A percentile compares a stretch with the other conserved stretches of the same genome.
Conservation (phyloP, 2,113 vertebrate species). For the Aphyosemion australe region DNA sequence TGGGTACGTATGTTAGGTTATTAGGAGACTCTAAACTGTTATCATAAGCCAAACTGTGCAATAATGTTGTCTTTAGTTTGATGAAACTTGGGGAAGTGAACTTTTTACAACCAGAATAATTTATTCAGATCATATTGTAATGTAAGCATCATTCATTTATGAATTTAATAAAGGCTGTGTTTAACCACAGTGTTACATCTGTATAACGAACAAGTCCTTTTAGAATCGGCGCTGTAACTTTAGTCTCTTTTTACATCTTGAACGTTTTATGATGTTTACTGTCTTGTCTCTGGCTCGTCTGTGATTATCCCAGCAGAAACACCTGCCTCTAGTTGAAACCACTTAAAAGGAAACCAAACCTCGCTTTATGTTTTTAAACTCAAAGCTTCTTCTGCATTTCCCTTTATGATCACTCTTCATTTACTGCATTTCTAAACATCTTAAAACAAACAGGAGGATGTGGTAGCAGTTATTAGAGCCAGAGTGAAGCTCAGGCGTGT, state of each 20-base stretch:
- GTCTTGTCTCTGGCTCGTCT: constrained; percentile 20
- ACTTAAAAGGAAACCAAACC: background rate
- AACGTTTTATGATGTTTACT: background rate
- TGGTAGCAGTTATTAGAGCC: background rate
- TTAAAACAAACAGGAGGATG: constrained; percentile 1
- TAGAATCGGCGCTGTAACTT: too few species aligned
- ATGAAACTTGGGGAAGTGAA: too few species aligned
- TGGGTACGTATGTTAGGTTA: too few species aligned
- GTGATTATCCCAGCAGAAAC: constrained; percentile 11
- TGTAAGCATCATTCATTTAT: too few species aligned
- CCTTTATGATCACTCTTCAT: constrained; percentile 19
- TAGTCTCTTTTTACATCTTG: background rate
- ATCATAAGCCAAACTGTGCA: too few species aligned
- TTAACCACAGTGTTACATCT: too few species aligned
- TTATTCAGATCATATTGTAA: too few species aligned
- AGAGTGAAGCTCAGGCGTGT: background rate
- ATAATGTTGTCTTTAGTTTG: too few species aligned
- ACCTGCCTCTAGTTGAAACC: constrained; percentile 15
- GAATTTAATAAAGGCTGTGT: too few species aligned
- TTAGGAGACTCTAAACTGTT: too few species aligned
- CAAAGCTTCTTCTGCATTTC: constrained; percentile 2
- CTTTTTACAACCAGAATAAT: too few species aligned
- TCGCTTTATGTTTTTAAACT: constrained; percentile 2
- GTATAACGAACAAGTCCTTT: too few species aligned
- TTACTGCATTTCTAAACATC: constrained; percentile 6